These are phyloP conservation scores for Danio aesculapii DNA, from an alignment of 2,797 vertebrate species.

Conservation along the genomic window DNA sequence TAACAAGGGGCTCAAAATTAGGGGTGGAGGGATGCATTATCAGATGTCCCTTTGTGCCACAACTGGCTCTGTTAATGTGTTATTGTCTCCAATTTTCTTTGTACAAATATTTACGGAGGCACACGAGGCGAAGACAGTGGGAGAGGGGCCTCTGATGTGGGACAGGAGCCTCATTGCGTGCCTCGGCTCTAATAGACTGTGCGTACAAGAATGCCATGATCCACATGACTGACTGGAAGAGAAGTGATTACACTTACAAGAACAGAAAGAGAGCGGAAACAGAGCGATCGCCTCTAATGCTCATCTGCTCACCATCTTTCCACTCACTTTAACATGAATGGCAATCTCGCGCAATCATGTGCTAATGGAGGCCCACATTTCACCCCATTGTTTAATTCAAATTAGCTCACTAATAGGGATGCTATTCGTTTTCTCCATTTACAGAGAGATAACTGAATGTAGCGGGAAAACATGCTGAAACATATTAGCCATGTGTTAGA, in stretches of 20 bases:
- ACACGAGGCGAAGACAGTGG: constrained; percentile 26
- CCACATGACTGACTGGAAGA: constrained; percentile 61
- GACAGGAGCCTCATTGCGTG: constrained; percentile 63
- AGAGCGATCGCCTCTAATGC: constrained; percentile 41
- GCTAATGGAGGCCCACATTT: constrained; percentile 48
- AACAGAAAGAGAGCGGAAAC: constrained; percentile 46
- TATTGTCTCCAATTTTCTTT: constrained; percentile 47
- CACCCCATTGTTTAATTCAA: constrained; percentile 46
- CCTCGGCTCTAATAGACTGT: constrained; percentile 25
- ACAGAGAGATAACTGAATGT: not conserved
- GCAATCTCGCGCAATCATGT: constrained; percentile 12
- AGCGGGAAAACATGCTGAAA: not conserved
- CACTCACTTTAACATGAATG: constrained; percentile 59
- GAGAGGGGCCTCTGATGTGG: constrained; percentile 30
- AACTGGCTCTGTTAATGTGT: constrained; percentile 35
- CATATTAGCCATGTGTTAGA: not conserved
- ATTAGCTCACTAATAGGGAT: constrained; percentile 50
- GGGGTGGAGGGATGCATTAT: not conserved
- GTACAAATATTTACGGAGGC: constrained; percentile 55
- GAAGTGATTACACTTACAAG: constrained; percentile 66
- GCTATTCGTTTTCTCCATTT: constrained; percentile 13
- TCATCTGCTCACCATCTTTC: constrained; percentile 55
- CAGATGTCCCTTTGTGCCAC: constrained; percentile 6
- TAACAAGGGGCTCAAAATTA: not conserved
- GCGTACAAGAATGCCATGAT: constrained; percentile 52